Conservation (phyloP, 2,113 vertebrate genomes). For the Raja brachyura region DNA sequence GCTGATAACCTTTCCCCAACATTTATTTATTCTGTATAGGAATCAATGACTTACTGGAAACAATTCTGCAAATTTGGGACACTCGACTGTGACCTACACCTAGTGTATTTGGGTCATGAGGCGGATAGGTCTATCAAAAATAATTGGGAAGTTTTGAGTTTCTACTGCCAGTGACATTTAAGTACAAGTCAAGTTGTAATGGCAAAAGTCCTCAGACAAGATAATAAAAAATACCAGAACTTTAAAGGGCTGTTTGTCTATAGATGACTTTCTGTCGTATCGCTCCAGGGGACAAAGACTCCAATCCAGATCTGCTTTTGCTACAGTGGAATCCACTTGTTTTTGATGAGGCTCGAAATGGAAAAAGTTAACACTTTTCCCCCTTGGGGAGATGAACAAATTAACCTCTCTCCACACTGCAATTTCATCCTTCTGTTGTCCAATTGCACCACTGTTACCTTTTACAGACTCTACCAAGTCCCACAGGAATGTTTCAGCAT, state of each 20-base stretch:
- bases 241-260: conserved; percentile 20
- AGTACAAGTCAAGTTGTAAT: background rate
- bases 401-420: background rate
- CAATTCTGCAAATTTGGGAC: background rate
- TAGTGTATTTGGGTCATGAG: background rate
- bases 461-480: background rate
- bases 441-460: background rate
- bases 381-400: background rate
- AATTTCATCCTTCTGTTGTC: background rate
- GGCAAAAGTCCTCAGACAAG: background rate
- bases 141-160: conserved; percentile 16
- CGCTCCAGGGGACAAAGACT: background rate
- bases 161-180: background rate
- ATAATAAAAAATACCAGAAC: background rate
- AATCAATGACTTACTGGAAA: background rate
- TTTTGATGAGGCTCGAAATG: background rate
- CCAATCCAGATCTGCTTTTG: background rate
- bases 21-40: too few relatives aligned
- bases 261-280: background rate
- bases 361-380: background rate
- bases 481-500: too few relatives aligned
- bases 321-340: background rate
- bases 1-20: too few relatives aligned
- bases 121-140: background rate
- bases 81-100: background rate